Evolutionary conservation across 2,888 invertebrate genomes (phyloP).

Genomic region (Serrognathus titanus): DNA sequence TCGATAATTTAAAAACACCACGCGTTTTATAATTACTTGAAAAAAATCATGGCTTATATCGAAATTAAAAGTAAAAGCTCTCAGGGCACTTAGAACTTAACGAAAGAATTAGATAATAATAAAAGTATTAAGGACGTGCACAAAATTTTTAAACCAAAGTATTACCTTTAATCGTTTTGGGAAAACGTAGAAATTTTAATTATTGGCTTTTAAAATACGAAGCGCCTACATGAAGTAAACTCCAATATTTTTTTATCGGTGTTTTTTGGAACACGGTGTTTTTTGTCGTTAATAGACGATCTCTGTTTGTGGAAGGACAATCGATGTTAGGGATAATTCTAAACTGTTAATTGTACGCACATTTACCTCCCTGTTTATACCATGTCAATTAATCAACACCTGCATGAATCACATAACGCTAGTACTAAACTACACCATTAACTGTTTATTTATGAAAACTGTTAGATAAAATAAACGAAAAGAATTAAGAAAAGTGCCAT

Average conservation of each 20-base stretch:
- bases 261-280: background rate
- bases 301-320: constrained; percentile 5
- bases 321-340: constrained; percentile 10
- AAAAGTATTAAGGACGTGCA: too few species aligned
- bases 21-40: too few species aligned
- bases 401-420: constrained; percentile 10
- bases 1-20: too few species aligned
- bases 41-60: too few species aligned
- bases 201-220: background rate
- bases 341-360: constrained; percentile 1
- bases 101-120: too few species aligned
- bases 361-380: constrained; percentile 1
- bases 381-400: constrained; percentile 11
- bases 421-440: background rate
- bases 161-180: too few species aligned
- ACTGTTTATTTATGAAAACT: constrained; percentile 1
- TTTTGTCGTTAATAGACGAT: background rate
- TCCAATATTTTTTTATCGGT: background rate
- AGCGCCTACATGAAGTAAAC: background rate
- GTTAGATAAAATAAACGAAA: background rate
- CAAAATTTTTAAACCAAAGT: background rate
- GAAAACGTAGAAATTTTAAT: background rate
- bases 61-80: too few species aligned
- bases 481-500: too few species aligned
- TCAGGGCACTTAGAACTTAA: too few species aligned